phyloP scores from a whole-genome alignment of 2,113 vertebrate genomes.

The Recurvirostra avosetta region DNA sequence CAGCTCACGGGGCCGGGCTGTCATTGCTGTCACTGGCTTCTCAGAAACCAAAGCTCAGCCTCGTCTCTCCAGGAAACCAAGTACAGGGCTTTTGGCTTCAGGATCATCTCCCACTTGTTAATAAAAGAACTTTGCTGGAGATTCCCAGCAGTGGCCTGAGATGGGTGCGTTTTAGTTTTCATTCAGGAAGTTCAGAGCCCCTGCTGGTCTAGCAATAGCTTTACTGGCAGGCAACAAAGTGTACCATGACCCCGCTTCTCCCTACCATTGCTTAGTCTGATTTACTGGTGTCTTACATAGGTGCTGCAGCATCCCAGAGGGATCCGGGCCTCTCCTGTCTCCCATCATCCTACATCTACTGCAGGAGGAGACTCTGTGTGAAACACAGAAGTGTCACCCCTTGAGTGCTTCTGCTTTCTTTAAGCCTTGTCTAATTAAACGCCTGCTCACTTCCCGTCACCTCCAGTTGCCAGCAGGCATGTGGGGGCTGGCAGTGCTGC shows the following conservation, averaged over 20 bases:
- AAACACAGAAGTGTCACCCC: not conserved
- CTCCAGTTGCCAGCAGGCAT: not conserved
- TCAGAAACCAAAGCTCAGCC: too few species aligned
- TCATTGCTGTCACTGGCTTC: too few species aligned
- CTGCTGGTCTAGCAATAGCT: not conserved
- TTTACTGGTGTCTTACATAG: not conserved
- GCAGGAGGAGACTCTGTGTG: not conserved
- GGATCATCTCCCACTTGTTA: too few species aligned
- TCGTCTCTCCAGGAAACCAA: too few species aligned
- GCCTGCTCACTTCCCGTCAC: not conserved
- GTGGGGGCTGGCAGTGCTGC: fast-evolving
- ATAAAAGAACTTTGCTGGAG: too few species aligned
- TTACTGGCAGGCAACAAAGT: not conserved
- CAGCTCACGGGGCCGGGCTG: too few species aligned
- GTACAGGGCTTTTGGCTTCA: too few species aligned
- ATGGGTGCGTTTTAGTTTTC: not conserved
- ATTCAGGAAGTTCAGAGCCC: not conserved
- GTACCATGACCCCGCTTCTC: fast-evolving
- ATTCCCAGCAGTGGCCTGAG: too few species aligned
- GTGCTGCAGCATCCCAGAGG: not conserved
- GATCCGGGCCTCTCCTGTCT: not conserved
- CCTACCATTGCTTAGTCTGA: not conserved
- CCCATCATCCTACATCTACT: not conserved
- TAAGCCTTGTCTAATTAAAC: not conserved
- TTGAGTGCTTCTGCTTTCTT: not conserved